A percentile compares a stretch with the other conserved stretches of the same genome.
These are phyloP conservation scores for Pachyseris speciosa DNA, from an alignment of 64 coral and sea anemone genomes.

Conservation along the genomic window DNA sequence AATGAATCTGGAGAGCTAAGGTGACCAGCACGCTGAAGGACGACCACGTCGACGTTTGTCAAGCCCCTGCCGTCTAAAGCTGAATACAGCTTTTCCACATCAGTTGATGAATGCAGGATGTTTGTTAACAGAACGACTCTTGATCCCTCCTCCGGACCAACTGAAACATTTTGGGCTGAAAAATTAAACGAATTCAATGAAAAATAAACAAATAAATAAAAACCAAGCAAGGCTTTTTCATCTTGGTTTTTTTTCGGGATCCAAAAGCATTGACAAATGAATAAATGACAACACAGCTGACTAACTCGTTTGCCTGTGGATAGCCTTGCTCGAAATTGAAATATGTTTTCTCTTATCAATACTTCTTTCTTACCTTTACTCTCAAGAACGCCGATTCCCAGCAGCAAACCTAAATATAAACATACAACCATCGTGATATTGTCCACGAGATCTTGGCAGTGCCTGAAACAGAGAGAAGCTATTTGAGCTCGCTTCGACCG, in stretches of 20 bases:
- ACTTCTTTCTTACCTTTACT: constrained; percentile 10
- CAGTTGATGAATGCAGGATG: not conserved
- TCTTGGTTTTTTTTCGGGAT: not conserved
- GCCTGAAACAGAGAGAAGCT: too few species aligned
- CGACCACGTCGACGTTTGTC: not conserved
- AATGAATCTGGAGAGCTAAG: not conserved
- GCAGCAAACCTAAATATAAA: not conserved
- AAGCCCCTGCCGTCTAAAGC: not conserved
- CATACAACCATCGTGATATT: not conserved
- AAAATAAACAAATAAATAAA: not conserved
- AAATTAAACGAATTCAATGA: not conserved
- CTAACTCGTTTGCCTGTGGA: too few species aligned
- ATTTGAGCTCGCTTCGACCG: not conserved
- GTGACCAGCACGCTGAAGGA: not conserved
- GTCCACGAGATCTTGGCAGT: not conserved
- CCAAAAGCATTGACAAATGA: too few species aligned
- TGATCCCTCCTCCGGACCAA: not conserved
- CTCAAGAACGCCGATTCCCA: not conserved
- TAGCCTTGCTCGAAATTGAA: not conserved
- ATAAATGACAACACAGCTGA: too few species aligned
- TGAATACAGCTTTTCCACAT: not conserved
- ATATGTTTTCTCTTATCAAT: not conserved
- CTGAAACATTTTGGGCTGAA: not conserved
- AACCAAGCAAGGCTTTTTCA: not conserved
- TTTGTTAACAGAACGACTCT: not conserved